Base-by-base conservation (phyloP, 2,888 invertebrate genomes). In the Phrixothrix hirtus region DNA sequence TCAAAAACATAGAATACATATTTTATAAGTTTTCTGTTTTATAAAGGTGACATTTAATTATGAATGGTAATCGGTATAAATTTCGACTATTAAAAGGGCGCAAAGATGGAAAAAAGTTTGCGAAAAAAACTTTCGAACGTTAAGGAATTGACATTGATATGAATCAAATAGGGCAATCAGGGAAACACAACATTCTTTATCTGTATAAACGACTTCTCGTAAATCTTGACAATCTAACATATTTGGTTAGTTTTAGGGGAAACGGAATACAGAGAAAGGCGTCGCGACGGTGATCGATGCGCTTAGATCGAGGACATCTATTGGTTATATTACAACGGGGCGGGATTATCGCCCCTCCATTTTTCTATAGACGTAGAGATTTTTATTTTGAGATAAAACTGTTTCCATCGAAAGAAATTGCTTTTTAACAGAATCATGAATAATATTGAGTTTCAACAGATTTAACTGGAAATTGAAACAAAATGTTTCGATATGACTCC, bases 351-450 rank as follows among this genome's bases (percentile, higher is more conserved):
- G 34, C 45, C 51, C 55, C 55, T 35, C 60, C 62, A 55, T 58
- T 58, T 50, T 61, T 63, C 46, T 42, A 21, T 21, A 21, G 21
- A 21, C 21, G 21, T 21, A 21, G 21, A 21, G 38, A 38, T 38
- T 38, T 37, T 47, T 47, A 65, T 65, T 67, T 66, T 64, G 66
- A 65, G 58, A 60, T 62, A 63, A 64, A 64, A 65, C 60, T 66
- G 47, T 47, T 47, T 47, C 30, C 47, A 32, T 47, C 38, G 26
- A 25, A 26, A 4, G 16, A 47, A 47, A 47, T 47, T 47, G 38
- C 31, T 32, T 47, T 47, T 47, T 47, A 26, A 43, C 26, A 27
- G 34, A 43, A 35, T 35, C 32, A 43, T 27, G 35, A 43, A 43
- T 43, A 35, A 43, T 43, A 34, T 34, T 34, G 32, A 16, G 35